phyloP scores from a whole-genome alignment of 2,888 invertebrate species.

The Spodoptera picta region DNA sequence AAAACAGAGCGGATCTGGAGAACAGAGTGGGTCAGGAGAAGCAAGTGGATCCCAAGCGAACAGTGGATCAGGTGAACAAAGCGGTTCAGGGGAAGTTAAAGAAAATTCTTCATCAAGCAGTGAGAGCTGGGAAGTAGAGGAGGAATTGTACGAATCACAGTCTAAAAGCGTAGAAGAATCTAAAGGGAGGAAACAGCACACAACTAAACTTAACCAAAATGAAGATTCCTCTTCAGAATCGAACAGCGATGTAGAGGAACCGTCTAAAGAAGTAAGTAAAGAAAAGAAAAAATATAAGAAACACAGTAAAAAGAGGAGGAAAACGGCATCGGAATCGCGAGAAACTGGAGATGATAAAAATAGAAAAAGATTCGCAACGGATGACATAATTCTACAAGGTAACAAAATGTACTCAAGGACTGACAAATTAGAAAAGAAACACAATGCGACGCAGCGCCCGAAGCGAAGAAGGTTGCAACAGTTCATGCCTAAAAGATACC shows the following conservation, averaged over 20 bases:
- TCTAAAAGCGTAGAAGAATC: background rate
- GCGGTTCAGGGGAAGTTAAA: background rate
- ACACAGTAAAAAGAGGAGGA: background rate
- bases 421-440: background rate
- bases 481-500: conserved; percentile 74
- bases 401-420: conserved; percentile 12
- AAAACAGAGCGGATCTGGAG: background rate
- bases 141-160: background rate
- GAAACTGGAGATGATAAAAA: background rate
- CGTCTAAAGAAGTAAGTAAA: background rate
- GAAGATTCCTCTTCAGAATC: background rate
- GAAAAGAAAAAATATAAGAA: background rate
- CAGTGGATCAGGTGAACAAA: background rate
- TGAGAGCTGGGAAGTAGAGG: background rate
- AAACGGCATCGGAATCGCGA: background rate
- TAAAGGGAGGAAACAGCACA: background rate
- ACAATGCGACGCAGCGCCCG: too few species aligned
- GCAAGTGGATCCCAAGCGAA: background rate
- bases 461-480: conserved; percentile 59
- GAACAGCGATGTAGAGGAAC: conserved; percentile 1
- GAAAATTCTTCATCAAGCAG: background rate
- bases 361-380: background rate
- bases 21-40: background rate
- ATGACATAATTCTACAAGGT: conserved; percentile 23
- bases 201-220: too few species aligned